A percentile compares a stretch with the other conserved stretches of the same genome.
Evolutionary conservation across 92 coral and sea anemone species (phyloP).

Genomic region (Paramuricea clavata): DNA sequence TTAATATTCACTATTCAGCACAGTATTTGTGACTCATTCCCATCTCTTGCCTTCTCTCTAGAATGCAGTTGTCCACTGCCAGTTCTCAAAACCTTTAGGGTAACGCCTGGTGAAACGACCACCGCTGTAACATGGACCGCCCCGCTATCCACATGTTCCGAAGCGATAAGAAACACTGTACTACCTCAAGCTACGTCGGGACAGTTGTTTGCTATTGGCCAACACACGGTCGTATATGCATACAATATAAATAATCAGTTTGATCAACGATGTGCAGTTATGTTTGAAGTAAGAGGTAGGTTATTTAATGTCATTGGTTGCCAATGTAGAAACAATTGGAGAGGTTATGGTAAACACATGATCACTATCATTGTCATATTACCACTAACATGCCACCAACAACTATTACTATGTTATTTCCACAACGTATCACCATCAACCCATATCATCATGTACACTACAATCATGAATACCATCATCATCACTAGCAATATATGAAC

Average conservation of each 20-base stretch:
- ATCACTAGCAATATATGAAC: too few relatives aligned
- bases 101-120: background rate
- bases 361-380: background rate
- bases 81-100: background rate
- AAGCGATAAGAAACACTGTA: background rate
- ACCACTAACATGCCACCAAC: background rate
- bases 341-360: background rate
- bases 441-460: too few relatives aligned
- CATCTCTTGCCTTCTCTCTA: background rate
- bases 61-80: slow-evolving; percentile 6
- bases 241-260: slow-evolving; percentile 35
- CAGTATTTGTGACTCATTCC: too few relatives aligned
- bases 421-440: background rate
- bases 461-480: too few relatives aligned
- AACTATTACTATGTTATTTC: too few relatives aligned
- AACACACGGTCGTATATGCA: slow-evolving; percentile 2
- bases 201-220: background rate
- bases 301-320: too few relatives aligned
- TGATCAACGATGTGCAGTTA: slow-evolving; percentile 17
- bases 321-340: too few relatives aligned
- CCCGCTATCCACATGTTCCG: slow-evolving; percentile 16
- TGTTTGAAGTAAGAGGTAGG: slow-evolving; percentile 31
- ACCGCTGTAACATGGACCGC: background rate
- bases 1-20: too few relatives aligned
- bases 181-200: background rate